Evolutionary conservation across 2,888 invertebrate species (phyloP), one percentile per base, ranked within the genome.

Genomic region (Drosophila mercatorum): DNA sequence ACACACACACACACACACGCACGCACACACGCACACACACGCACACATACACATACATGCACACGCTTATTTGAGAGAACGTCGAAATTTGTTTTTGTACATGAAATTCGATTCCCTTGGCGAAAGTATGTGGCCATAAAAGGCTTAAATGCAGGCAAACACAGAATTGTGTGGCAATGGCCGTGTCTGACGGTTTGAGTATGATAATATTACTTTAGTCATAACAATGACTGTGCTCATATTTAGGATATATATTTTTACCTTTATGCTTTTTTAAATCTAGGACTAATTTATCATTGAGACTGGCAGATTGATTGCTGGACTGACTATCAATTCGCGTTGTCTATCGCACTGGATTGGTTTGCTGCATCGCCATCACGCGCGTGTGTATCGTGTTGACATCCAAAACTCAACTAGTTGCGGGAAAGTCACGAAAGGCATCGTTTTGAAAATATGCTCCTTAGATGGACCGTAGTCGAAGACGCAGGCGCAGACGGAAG

Each of bases 351-450:
- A 62, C 73, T 57, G 70, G 67, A 72, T 46, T 59, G 66, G 60
- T 55, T 43, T 56, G 66, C 68, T 73, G 72, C 70, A 63, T 69
- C 61, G 75, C 64, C 75, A 68, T 60, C 77, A 60, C 65, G 72
- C 90, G 83, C 88, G 91, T 83, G 86, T 83, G 87, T 88, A 81
- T 85, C 92, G 88, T 91, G 89, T 86, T 91, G 92, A 92, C 92
- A 92, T 91, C 91, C 91, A 92, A 92, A 92, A 92, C 92, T 92
- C 91, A 92, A 93, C 93, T 93, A 91, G 87, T 85, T 81, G 80
- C 73, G 81, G 74, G 81, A 92, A 91, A 91, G 84, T 83, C 86
- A 88, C 82, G 80, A 80, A 86, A 86, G 82, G 87, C 84, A 85
- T 82, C 73, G 70, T 88, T 81, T 73, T 78, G 53, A 89, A 91